A percentile compares a stretch with the other conserved stretches of the same genome.
Conservation (phyloP, 2,888 invertebrate species). For the Ormia ochracea region DNA sequence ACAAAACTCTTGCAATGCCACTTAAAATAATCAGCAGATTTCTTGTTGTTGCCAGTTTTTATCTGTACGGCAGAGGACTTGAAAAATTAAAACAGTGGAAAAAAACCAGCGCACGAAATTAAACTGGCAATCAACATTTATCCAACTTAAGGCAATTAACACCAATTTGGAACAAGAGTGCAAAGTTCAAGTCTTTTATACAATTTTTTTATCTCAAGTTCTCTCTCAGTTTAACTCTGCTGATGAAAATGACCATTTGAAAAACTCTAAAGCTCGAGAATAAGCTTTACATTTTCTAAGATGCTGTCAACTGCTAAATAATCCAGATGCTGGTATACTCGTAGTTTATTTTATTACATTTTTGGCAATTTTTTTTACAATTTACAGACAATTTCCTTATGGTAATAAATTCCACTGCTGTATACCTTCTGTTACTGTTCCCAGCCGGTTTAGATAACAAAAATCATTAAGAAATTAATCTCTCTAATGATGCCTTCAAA, state of each 20-base stretch:
- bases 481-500: too few relatives aligned
- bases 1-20: neutral
- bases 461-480: too few relatives aligned
- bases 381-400: too few relatives aligned
- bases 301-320: too few relatives aligned
- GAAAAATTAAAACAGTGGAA: constrained; percentile 52
- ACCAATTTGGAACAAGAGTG: constrained; percentile 38
- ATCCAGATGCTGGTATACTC: too few relatives aligned
- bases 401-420: too few relatives aligned
- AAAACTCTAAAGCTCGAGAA: constrained; percentile 3
- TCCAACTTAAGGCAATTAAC: constrained; percentile 52
- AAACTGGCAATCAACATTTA: constrained; percentile 44
- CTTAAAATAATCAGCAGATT: constrained; percentile 22
- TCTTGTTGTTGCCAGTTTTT: neutral
- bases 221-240: neutral
- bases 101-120: constrained; percentile 54
- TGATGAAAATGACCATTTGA: neutral
- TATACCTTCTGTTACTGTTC: too few relatives aligned
- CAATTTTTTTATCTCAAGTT: constrained; percentile 9
- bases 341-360: too few relatives aligned
- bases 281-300: constrained; percentile 12
- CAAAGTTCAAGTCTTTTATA: constrained; percentile 48
- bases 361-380: too few relatives aligned
- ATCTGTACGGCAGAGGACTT: constrained; percentile 11
- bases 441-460: too few relatives aligned